Evolutionary conservation across 1,140 invertebrate species (phyloP).

Genomic region (Schlechtendalia chinensis): DNA sequence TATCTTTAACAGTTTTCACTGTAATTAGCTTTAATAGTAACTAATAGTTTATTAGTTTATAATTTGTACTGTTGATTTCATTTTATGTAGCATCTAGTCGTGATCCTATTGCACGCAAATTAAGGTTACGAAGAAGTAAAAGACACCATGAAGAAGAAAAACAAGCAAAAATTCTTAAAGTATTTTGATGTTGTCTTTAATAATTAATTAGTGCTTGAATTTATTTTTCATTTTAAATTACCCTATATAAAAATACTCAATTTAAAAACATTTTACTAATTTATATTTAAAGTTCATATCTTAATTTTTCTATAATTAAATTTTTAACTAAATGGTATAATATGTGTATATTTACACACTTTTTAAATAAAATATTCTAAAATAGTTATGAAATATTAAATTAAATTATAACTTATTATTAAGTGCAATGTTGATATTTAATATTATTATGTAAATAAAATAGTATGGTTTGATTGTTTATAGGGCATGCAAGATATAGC

Average conservation of each 20-base stretch:
- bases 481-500: constrained; percentile 96
- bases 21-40: too few species aligned
- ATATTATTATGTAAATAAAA: not conserved
- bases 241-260: too few species aligned
- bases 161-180: constrained; percentile 90
- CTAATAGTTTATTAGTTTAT: not conserved
- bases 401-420: too few species aligned
- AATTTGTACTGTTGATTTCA: not conserved
- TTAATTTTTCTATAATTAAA: too few species aligned
- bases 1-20: too few species aligned
- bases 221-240: too few species aligned
- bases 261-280: not conserved
- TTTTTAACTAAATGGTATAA: too few species aligned
- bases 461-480: constrained; percentile 51
- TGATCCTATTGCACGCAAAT: constrained; percentile 91
- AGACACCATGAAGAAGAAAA: constrained; percentile 78
- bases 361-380: too few species aligned
- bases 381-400: too few species aligned
- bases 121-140: constrained; percentile 73
- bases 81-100: constrained; percentile 62
- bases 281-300: too few species aligned
- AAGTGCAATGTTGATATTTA: too few species aligned
- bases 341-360: too few species aligned
- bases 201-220: not conserved
- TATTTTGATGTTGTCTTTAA: constrained; percentile 53